A percentile compares a stretch with the other conserved stretches of the same genome.
phyloP scores from a whole-genome alignment of 2,797 vertebrate genomes.

The Craterocephalus amniculus region DNA sequence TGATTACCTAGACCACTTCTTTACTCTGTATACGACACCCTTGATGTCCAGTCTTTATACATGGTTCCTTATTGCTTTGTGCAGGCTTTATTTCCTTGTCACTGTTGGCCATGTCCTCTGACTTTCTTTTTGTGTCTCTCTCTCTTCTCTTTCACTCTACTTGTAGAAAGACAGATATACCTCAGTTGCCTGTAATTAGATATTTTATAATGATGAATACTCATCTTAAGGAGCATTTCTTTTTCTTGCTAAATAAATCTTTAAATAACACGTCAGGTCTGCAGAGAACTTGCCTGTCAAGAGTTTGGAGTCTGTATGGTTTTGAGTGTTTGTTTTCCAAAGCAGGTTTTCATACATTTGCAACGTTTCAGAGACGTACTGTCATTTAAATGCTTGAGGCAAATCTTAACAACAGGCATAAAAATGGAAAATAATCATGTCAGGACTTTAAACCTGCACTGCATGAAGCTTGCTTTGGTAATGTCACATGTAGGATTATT shows the following conservation, averaged over 20 bases:
- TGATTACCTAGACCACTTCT: slow-evolving; percentile 25
- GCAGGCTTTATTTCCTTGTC: slow-evolving; percentile 15
- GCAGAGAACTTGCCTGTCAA: slow-evolving; percentile 6
- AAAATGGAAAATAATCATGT: slow-evolving; percentile 3
- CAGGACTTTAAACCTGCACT: slow-evolving; percentile 2
- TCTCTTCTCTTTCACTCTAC: slow-evolving; percentile 44
- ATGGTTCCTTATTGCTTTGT: slow-evolving; percentile 21
- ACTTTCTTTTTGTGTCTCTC: slow-evolving; percentile 19
- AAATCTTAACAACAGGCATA: slow-evolving; percentile 12
- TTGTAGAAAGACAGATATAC: slow-evolving; percentile 81
- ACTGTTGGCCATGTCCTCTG: slow-evolving; percentile 11
- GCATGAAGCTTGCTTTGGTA: slow-evolving; percentile 1
- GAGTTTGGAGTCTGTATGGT: not conserved
- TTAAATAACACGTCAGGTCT: slow-evolving; percentile 57
- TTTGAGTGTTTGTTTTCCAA: slow-evolving; percentile 17
- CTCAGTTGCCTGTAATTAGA: slow-evolving; percentile 87
- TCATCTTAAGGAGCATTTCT: slow-evolving; percentile 68
- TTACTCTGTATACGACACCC: slow-evolving; percentile 25
- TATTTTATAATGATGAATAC: slow-evolving; percentile 81
- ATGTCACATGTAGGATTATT: not conserved
- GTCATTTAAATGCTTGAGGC: not conserved
- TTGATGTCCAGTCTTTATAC: slow-evolving; percentile 16
- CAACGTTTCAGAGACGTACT: slow-evolving; percentile 9
- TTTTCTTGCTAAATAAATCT: slow-evolving; percentile 80
- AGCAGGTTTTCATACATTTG: not conserved